Conservation (phyloP, 1,140 invertebrate species). For the Archivesica marissinica region DNA sequence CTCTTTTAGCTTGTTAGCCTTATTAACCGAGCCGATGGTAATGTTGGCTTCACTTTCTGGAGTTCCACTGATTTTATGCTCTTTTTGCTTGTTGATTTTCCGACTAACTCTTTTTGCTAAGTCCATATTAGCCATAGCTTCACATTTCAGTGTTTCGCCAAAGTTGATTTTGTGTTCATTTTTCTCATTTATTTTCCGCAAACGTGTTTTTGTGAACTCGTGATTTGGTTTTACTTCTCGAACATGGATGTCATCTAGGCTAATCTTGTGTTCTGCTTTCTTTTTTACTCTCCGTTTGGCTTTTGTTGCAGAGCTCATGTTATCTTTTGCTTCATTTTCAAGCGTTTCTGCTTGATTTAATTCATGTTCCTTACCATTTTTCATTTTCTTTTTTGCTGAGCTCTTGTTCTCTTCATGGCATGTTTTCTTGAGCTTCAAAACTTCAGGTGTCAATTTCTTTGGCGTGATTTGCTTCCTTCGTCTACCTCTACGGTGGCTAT, state of each 20-base stretch:
- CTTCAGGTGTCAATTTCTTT: constrained; percentile 62
- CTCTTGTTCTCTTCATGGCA: constrained; percentile 1
- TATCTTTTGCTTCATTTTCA: not conserved
- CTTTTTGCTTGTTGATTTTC: too few species aligned
- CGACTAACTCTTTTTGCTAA: too few species aligned
- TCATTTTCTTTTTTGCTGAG: constrained; percentile 42
- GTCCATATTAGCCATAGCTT: too few species aligned
- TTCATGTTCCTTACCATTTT: not conserved
- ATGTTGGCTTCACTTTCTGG: too few species aligned
- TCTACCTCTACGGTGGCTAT: constrained; percentile 57
- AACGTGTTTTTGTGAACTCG: too few species aligned
- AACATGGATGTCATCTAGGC: too few species aligned
- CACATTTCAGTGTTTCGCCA: too few species aligned
- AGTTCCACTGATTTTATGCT: too few species aligned
- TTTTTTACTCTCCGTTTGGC: not conserved
- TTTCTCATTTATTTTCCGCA: too few species aligned
- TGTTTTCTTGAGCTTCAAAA: constrained; percentile 37
- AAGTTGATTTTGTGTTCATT: too few species aligned
- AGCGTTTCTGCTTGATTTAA: not conserved
- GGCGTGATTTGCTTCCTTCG: constrained; percentile 71
- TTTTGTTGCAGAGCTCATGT: not conserved
- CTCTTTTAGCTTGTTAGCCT: not conserved
- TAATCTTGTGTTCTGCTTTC: constrained; percentile 14
- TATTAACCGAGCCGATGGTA: too few species aligned
- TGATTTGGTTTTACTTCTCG: too few species aligned